Base-by-base conservation (phyloP, 2,888 invertebrate genomes). In the Urechis unicinctus region DNA sequence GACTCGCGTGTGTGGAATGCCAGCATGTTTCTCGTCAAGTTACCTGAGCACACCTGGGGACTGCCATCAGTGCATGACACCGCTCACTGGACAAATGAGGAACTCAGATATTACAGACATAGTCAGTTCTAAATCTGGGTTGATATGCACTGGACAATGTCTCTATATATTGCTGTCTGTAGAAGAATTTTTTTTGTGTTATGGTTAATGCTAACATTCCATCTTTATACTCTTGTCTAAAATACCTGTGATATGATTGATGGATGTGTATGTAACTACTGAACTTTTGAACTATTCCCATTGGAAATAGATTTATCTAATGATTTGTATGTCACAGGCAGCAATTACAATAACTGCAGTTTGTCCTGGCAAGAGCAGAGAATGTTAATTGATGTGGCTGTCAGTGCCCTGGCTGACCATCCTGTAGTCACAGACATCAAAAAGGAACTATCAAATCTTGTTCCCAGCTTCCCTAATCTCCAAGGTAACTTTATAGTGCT, bases 1-100 rank as follows among this genome's bases (percentile, higher is more conserved):
- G 61, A 63, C 53, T 21, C 24, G 13, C 48, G 60, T 29, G 45
- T 63, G 6, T 50, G 30, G 17, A 61, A 67, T 52, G 61, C 68
- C 0, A 62, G 62, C 13, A 58, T 66, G 28, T 68, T 64, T 53
- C 59, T 72, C 17, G 59, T 70, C 29, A 73, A 73, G 57, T 57
- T 63, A 6, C 65, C 68, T 42, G 73, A 73, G 61, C 73, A 73
- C 61, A 73, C 73, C 0, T 72, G 71, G 71, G 73, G 73, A 2
- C 52, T 72, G 30, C 64, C 65, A 1, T 53, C 64, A 17, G 64
- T 67, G 2, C 24, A 52, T 2, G 73, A 73, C 56, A 58, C 58
- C 21, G 60, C 61, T 6, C 67, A 73, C 64, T 73, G 71, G 71
- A 60, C 64, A 29, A 72, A 72, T 53, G 41, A 48, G 22, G 60